Conservation (phyloP, 2,113 vertebrate species). For the Meriones unguiculatus region DNA sequence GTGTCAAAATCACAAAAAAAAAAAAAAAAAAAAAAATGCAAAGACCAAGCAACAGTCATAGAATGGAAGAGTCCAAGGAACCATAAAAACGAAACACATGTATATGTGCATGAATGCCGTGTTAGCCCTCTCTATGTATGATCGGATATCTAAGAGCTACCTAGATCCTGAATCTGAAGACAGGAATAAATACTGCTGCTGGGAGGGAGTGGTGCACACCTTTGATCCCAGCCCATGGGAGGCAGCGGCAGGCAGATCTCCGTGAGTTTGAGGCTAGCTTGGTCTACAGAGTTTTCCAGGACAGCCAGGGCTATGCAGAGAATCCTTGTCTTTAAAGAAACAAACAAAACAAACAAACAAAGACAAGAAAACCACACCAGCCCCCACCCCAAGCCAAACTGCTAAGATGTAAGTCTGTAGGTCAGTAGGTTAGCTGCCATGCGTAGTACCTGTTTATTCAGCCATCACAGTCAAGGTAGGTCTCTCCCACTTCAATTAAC, state of each 20-base stretch:
- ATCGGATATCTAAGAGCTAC: not conserved
- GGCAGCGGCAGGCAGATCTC: not conserved
- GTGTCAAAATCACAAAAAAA: conserved; percentile 19
- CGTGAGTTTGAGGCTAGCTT: not conserved
- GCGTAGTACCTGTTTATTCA: not conserved
- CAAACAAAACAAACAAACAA: not conserved
- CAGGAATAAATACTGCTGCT: not conserved
- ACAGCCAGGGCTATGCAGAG: not conserved
- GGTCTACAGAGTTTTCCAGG: not conserved
- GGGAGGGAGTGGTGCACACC: not conserved
- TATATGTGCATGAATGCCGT: not conserved
- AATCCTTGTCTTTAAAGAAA: not conserved
- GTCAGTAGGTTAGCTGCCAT: too few relatives aligned
- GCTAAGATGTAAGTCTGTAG: not conserved
- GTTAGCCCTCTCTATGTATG: not conserved
- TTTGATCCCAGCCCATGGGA: not conserved
- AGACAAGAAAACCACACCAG: not conserved
- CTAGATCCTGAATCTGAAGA: not conserved
- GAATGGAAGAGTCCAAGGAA: not conserved
- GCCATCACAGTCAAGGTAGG: not conserved
- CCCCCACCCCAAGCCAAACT: not conserved
- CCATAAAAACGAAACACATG: not conserved
- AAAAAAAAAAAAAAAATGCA: not conserved
- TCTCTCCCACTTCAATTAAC: not conserved
- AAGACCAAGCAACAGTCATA: not conserved